Evolutionary conservation across 2,888 invertebrate species (phyloP), one percentile per base, ranked within the genome.

Genomic region (Norana najaformis): DNA sequence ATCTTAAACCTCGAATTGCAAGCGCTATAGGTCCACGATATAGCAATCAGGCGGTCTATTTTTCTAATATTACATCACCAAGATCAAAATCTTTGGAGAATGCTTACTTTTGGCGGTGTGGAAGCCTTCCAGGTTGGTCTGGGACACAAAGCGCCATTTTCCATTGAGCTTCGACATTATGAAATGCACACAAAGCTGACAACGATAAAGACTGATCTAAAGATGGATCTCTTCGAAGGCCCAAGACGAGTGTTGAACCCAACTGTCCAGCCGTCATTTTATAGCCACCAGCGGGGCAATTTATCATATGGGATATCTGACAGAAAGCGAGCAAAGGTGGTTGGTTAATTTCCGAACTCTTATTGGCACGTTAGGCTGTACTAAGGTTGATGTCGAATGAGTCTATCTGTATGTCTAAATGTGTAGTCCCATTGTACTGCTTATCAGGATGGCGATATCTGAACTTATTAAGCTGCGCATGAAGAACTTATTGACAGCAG

Each of bases 111-210:
- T 85, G 85, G 85, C 85, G 36, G 11, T 36, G 85, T 85, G 85
- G 85, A 36, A 85, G 8, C 85, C 85, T 8, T 85, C 85, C 85
- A 85, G 14, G 85, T 85, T 85, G 85, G 20, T n/a, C 85, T 85
- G 85, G 30, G 85, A 85, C 35, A 85, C 85, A 35, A 85, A 85
- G 13, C 85, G 34, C 85, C 85, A 85, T 5, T 35, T 85, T 36
- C 85, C 85, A 16, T 85, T 85, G 13, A 85, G 85, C 37, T 85
- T 85, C 6, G 85, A 34, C 85, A 85, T 85, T 3, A 1, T 30
- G 4, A 69, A 47, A n/a, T 16, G 3, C 30, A 8, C 69, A 69
- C 3, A 8, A 1, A 30, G 11, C 2, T 4, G 69, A 69, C 69
- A 69, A 69, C n/a, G 69, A 69, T n/a, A 69, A n/a, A 69, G 0